phyloP scores from a whole-genome alignment of 2,113 vertebrate genomes.

The Trematomus loennbergii region DNA sequence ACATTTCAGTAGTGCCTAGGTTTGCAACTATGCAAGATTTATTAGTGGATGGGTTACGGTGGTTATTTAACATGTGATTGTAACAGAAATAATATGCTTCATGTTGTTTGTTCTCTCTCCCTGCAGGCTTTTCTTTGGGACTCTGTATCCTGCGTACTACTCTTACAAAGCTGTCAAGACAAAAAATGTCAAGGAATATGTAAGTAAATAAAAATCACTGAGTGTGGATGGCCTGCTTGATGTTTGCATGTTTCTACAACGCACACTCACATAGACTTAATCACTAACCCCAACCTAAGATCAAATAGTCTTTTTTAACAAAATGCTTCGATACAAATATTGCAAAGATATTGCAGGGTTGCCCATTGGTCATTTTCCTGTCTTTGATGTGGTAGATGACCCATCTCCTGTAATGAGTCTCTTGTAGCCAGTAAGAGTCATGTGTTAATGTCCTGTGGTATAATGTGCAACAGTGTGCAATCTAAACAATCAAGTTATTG shows the following conservation, averaged over 20 bases:
- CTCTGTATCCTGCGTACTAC: conserved; percentile 96
- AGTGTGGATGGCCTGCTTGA: not conserved
- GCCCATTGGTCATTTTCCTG: no score
- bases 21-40: not conserved
- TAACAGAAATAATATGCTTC: not conserved
- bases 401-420: no score
- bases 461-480: no score
- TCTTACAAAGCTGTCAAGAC: conserved; percentile 99
- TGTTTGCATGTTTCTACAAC: not conserved
- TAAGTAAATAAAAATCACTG: conserved; percentile 83
- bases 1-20: not conserved
- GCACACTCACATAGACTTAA: not conserved
- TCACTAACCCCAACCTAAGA: not conserved
- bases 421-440: no score
- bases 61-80: not conserved
- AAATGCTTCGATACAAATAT: no score
- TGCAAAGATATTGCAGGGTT: no score
- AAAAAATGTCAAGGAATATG: conserved; percentile 99
- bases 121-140: conserved; percentile 93
- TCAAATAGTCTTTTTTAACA: no score
- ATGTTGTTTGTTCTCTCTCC: conserved; percentile 40
- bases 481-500: no score
- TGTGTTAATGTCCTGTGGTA: no score
- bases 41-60: not conserved
- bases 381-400: no score